A percentile compares a stretch with the other conserved stretches of the same genome.
Evolutionary conservation across 2,888 invertebrate genomes (phyloP).

Genomic region (Drosophila eohydei): DNA sequence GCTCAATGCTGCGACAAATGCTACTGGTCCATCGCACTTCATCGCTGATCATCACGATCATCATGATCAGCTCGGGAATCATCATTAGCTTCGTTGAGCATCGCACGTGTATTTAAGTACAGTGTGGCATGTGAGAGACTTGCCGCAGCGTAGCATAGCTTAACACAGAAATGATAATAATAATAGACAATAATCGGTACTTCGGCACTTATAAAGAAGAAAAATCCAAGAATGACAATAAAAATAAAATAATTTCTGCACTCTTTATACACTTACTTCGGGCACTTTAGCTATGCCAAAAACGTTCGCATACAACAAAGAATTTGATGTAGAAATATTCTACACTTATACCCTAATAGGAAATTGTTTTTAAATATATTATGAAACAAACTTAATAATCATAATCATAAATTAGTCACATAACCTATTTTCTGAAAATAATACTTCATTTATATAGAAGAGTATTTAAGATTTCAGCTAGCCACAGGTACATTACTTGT

Average conservation of each 20-base stretch:
- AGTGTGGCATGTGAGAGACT: conserved; percentile 61
- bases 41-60: conserved; percentile 33
- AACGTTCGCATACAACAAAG: neutral
- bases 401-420: neutral
- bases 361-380: neutral
- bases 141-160: conserved; percentile 37
- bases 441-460: neutral
- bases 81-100: conserved; percentile 12
- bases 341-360: too few species aligned
- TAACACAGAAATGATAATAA: conserved; percentile 76
- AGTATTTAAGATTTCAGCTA: neutral
- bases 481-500: neutral
- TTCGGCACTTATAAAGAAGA: conserved; percentile 40
- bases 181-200: conserved; percentile 63
- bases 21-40: conserved; percentile 26
- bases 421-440: neutral
- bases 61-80: conserved; percentile 15
- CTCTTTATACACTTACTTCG: conserved; percentile 15
- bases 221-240: conserved; percentile 43
- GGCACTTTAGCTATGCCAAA: conserved; percentile 1
- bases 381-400: neutral
- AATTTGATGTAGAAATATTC: neutral
- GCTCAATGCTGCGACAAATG: conserved; percentile 63
- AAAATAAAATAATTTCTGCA: conserved; percentile 25
- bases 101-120: conserved; percentile 70